Conservation (phyloP, 92 coral and sea anemone species). For the Virgularia gustaviana region DNA sequence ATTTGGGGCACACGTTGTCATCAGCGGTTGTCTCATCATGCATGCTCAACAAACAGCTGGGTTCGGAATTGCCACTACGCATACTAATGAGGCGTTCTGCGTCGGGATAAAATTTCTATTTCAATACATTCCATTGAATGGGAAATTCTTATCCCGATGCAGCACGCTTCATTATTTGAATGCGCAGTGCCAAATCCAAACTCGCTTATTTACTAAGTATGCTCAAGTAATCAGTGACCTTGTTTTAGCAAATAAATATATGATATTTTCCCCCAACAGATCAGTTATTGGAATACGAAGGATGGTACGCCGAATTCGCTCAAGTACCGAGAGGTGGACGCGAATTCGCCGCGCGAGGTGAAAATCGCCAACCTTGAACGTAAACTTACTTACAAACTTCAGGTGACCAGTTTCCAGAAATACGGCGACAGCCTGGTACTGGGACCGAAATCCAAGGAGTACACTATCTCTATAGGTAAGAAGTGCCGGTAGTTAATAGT, state of each 20-base stretch:
- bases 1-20: too few species aligned
- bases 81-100: too few species aligned
- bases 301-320: conserved; percentile 18
- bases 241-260: too few species aligned
- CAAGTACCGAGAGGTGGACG: conserved; percentile 15
- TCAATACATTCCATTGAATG: too few species aligned
- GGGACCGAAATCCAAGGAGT: conserved; percentile 20
- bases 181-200: too few species aligned
- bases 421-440: conserved; percentile 16
- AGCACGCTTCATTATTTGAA: too few species aligned
- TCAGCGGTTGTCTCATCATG: too few species aligned
- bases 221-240: neutral
- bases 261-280: neutral
- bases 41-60: too few species aligned
- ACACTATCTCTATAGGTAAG: conserved; percentile 17
- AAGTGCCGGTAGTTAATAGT: neutral
- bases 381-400: conserved; percentile 26
- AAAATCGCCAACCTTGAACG: neutral
- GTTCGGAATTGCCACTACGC: too few species aligned
- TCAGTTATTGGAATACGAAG: conserved; percentile 20
- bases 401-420: conserved; percentile 20
- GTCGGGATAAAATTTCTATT: too few species aligned
- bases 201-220: too few species aligned
- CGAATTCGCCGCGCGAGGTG: neutral
- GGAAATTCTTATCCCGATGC: too few species aligned